These are phyloP conservation scores for Zaprionus ornatus DNA, from an alignment of 1,140 invertebrate species.

Conservation along the genomic window DNA sequence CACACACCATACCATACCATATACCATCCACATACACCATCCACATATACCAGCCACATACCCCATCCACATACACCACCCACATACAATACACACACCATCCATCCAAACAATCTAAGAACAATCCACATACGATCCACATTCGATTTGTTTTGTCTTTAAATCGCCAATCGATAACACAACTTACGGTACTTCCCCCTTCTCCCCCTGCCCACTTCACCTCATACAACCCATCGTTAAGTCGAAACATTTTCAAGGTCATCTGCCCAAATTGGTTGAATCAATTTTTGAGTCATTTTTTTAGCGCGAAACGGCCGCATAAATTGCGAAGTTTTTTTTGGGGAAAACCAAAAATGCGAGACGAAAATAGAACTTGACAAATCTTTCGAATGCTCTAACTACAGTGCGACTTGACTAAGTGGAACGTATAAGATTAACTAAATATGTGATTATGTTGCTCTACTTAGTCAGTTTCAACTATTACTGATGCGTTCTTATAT, in stretches of 20 bases:
- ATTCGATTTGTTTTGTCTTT: neutral
- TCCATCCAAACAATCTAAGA: neutral
- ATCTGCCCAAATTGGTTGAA: constrained; percentile 33
- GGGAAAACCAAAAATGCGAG: neutral
- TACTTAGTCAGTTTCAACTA: neutral
- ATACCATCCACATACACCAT: too few species aligned
- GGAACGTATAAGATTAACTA: neutral
- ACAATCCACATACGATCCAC: neutral
- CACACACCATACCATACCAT: too few species aligned
- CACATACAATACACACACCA: neutral
- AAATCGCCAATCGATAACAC: neutral
- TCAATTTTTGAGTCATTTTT: constrained; percentile 33
- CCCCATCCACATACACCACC: neutral
- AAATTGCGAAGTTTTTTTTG: neutral
- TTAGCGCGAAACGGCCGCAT: neutral
- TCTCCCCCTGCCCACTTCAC: neutral
- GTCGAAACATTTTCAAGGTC: constrained; percentile 28
- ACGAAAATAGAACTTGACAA: constrained; percentile 5
- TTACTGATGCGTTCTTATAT: neutral
- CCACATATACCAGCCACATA: neutral
- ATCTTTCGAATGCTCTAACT: neutral
- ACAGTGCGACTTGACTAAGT: neutral
- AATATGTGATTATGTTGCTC: neutral
- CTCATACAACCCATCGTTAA: neutral
- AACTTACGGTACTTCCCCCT: neutral